Conservation (phyloP, 2,797 vertebrate species). For the Sphenopsis melanotis region DNA sequence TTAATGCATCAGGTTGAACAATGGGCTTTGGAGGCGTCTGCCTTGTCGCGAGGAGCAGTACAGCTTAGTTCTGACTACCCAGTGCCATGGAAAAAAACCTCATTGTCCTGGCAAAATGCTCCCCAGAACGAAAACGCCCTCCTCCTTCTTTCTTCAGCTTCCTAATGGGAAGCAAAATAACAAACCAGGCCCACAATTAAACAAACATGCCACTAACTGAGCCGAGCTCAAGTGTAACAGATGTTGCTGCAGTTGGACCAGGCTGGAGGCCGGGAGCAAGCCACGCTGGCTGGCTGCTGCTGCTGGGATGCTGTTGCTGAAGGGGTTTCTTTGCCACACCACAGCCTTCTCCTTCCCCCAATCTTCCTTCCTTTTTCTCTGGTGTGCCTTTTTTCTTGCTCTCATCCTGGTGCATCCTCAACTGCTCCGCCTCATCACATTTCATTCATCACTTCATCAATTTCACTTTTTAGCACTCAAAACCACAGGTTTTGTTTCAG, state of each 20-base stretch:
- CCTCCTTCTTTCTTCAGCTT: constrained; percentile 71
- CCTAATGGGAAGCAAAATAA: constrained; percentile 75
- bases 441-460: neutral
- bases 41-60: constrained; percentile 57
- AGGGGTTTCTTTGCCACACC: neutral
- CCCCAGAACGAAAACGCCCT: constrained; percentile 68
- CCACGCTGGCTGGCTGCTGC: neutral
- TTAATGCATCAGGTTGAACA: constrained; percentile 75
- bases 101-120: constrained; percentile 68
- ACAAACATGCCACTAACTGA: constrained; percentile 68
- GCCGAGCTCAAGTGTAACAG: constrained; percentile 70
- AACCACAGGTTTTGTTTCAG: neutral
- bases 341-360: neutral
- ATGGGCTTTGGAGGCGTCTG: constrained; percentile 70
- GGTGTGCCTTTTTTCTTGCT: neutral
- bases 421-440: neutral
- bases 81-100: constrained; percentile 59
- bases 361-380: neutral
- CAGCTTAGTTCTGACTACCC: constrained; percentile 69
- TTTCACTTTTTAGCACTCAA: neutral
- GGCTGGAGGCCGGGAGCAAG: neutral
- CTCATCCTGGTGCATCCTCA: neutral
- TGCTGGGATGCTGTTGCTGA: neutral
- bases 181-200: constrained; percentile 73
- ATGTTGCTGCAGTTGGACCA: constrained; percentile 67